Evolutionary conservation across 2,113 vertebrate species (phyloP).

Genomic region (Chloroceryle aenea): DNA sequence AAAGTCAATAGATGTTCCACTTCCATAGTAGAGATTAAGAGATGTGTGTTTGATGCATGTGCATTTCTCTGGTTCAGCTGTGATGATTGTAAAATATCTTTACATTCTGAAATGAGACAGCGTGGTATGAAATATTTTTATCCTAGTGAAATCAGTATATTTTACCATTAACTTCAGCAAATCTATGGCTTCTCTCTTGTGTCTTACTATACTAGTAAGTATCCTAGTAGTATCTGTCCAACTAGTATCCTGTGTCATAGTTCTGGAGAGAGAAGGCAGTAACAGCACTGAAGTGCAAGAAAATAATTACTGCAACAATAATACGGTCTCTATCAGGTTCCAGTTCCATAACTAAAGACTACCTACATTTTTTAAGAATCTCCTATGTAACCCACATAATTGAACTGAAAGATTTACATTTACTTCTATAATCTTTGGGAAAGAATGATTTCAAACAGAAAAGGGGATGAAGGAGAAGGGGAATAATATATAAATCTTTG

Average conservation of each 20-base stretch:
- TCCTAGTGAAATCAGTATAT: neutral
- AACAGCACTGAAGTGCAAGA: neutral
- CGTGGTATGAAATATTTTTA: neutral
- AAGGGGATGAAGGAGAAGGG: neutral
- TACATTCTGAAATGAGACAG: neutral
- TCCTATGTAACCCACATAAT: accelerated
- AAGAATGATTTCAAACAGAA: neutral
- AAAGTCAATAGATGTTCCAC: slow-evolving; percentile 39
- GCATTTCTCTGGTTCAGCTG: neutral
- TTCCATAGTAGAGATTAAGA: neutral
- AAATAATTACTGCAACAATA: neutral
- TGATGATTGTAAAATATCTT: neutral
- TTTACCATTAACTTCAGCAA: neutral
- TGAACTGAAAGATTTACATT: neutral
- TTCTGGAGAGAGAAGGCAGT: neutral
- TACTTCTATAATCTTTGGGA: neutral
- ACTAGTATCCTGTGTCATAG: neutral
- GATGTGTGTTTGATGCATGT: neutral
- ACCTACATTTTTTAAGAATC: neutral
- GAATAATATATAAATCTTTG: neutral
- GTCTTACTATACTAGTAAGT: neutral
- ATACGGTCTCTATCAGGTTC: neutral
- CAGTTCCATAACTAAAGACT: neutral
- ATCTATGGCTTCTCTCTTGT: neutral
- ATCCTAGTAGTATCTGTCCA: neutral